phyloP scores from a whole-genome alignment of 2,113 vertebrate species.

The Drymodes brunneopygia region DNA sequence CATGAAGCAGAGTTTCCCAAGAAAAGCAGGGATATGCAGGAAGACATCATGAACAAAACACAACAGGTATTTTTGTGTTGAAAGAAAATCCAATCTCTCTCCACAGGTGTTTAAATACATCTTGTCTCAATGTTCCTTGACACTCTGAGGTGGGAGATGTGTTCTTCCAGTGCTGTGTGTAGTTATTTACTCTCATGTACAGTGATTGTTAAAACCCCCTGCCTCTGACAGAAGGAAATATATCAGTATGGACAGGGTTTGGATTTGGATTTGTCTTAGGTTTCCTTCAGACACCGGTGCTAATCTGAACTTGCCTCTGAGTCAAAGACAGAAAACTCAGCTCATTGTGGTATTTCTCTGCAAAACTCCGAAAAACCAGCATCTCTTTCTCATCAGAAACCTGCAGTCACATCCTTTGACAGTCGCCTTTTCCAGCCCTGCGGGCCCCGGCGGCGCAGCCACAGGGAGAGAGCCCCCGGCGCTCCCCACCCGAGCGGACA shows the following conservation, averaged over 20 bases:
- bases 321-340: not conserved
- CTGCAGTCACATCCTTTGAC: not conserved
- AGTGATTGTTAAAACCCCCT: not conserved
- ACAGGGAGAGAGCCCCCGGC: not conserved
- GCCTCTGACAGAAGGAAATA: not conserved
- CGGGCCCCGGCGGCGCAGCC: not conserved
- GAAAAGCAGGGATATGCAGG: not conserved
- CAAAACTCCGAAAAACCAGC: not conserved
- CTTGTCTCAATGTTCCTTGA: not conserved
- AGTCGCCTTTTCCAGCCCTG: not conserved
- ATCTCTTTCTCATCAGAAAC: not conserved
- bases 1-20: not conserved
- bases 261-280: not conserved
- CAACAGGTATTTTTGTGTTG: not conserved
- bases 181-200: not conserved
- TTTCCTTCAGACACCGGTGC: not conserved
- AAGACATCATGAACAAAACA: not conserved
- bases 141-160: not conserved
- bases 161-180: not conserved
- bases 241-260: not conserved
- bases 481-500: not conserved
- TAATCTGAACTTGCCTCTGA: not conserved
- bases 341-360: not conserved
- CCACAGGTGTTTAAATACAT: not conserved
- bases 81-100: not conserved